Base-by-base conservation (phyloP, 2,888 invertebrate species). In the Pollenia labialis region DNA sequence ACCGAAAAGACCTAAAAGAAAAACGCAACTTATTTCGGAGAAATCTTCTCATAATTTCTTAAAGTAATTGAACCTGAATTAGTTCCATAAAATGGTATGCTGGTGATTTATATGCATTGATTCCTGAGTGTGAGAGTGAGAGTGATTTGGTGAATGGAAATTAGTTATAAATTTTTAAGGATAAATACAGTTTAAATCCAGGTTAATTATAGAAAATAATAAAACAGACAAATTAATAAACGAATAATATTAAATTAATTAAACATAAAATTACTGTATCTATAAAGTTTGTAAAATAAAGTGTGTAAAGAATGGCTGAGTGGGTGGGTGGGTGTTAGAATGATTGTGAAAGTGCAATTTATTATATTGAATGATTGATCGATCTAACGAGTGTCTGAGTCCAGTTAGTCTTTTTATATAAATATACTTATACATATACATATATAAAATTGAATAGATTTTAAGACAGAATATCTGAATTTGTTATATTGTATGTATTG, bases 401-500 rank as follows among this genome's bases (percentile, higher is more conserved):
- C 84, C 87, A 87, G 87, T 75, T 85, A 84, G 84, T 87, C 23
- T 81, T 54, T 76, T 75, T 69, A 72, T 46, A 60, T 80, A 48
- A 72, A 42, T 23, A 58, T 40, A 18, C 52, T 50, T 32, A 60
- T 80, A 48, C 62, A 42, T 23, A 58, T 32, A 16, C 50, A 58
- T 66, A 66, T 54, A 44, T 60, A 44, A 42, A 68, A 58, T 62
- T 32, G 10, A 68, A 48, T 56, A 62, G 76, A 68, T 74, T 12
- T 44, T 62, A 81, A 64, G 23, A 23, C 32, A 18, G 72, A 76
- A 81, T 84, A 81, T 84, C 68, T 84, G 72, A 84, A 81, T 72
- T 87, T 87, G 87, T 87, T 87, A 87, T 81, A 68, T 85, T 80
- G 68, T 84, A 74, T 79, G 84, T 83, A 83, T 81, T 81, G 85